Base-by-base conservation (phyloP, 2,797 vertebrate genomes). In the Artibeus jamaicensis region DNA sequence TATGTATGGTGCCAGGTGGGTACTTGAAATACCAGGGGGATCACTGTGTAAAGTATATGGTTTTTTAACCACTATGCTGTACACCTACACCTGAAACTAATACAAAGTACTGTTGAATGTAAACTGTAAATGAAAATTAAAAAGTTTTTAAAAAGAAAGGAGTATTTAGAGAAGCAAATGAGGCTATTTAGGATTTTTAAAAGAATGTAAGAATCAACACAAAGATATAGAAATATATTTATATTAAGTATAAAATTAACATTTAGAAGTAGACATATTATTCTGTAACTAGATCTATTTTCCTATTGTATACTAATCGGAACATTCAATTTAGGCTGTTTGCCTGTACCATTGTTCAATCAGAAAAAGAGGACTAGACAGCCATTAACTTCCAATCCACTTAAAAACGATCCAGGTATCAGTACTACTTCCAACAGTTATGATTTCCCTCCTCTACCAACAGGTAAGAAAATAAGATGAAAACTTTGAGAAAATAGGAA, bases 321-420 rank as follows among this genome's bases (percentile, higher is more conserved):
- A 89, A 81, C 24, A 95, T 97, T 73, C 12, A 96, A 97, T 97
- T 95, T 98, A 99, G 99, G 99, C 95, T 99, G 98, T 96, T 97
- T 99, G 70, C 98, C 99, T 93, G 98, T 99, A 94, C 99, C 99
- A 1, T 98, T 99, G 74, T 99, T 99, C 97, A 99, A 99, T 98
- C 99, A 99, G 98, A 99, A 99, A 93, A 99, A 99, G 98, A 99
- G 99, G 98, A 99, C 76, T 96, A 98, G 99, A 95, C 98, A 99
- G 84, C 99, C 99, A 21, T 96, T 99, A 96, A 99, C 99, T 55
- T 99, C 99, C 91, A 98, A 98, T 97, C 99, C 99, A 3, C 98
- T 98, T 83, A 98, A 98, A 97, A 99, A 98, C 98, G 99, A 99
- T 85, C 97, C 98, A 62, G 98, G 95, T 97, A 95, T 98, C 24